phyloP scores from a whole-genome alignment of 2,888 invertebrate genomes.

The Gibbula magus region DNA sequence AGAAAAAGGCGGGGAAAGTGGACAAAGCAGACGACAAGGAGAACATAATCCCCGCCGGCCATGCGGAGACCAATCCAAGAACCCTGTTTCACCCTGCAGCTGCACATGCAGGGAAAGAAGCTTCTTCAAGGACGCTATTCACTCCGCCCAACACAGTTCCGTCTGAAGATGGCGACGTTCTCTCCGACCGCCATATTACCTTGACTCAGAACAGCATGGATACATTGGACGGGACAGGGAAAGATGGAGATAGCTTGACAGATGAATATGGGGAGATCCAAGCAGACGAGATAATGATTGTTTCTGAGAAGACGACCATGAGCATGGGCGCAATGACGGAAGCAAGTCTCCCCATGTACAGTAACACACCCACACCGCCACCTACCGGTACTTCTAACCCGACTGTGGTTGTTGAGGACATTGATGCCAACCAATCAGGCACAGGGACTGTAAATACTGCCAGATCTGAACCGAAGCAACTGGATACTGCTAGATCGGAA shows the following conservation, averaged over 20 bases:
- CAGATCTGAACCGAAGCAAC: background rate
- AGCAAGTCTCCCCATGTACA: conserved; percentile 32
- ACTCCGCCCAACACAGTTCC: background rate
- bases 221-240: background rate
- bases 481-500: no score
- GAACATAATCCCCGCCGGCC: background rate
- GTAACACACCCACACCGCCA: conserved; percentile 30
- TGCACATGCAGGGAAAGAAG: background rate
- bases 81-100: background rate
- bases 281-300: conserved; percentile 1
- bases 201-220: background rate
- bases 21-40: background rate
- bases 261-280: background rate
- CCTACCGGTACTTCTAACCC: conserved; percentile 29
- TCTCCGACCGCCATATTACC: background rate
- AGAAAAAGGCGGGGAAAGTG: conserved; percentile 4
- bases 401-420: background rate
- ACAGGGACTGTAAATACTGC: background rate
- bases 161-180: background rate
- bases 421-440: background rate
- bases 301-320: background rate
- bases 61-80: background rate
- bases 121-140: background rate
- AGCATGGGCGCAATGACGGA: conserved; percentile 7
- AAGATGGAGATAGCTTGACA: background rate